Base-by-base conservation (phyloP, 2,888 invertebrate genomes). In the Eulithis prunata region DNA sequence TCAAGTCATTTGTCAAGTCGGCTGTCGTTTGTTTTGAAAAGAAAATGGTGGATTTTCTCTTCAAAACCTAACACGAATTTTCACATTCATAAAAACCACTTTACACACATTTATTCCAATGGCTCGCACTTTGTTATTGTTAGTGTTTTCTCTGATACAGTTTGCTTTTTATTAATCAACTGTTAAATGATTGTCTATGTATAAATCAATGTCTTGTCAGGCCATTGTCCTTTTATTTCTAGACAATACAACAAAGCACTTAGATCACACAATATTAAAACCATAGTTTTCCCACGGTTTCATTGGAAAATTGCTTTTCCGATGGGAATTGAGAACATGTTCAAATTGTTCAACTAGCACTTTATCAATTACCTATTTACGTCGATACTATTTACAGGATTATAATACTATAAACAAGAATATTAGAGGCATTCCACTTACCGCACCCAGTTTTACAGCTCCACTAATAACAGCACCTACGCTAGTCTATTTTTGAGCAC, bases 221-320 rank as follows among this genome's bases (percentile, higher is more conserved):
- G 10, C 46, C 8, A 60, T 60, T 60, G 60, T 54, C 54, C 46
- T n/a, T 52, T 49, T 59, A 49, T 58, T 47, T 47, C 46, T 13
- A 47, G 36, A 47, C 64, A 59, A 58, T 59, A 55, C 57, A 57
- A 55, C 57, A 58, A 63, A 62, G 51, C 51, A 45, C 36, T 43
- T 28, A 41, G 4, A 47, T 28, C 32, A 41, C 32, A 45, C 51
- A 41, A 52, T 32, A 41, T 47, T 32, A 52, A 36, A 55, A 45
- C 46, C n/a, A 36, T 13, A 13, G 46, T 3, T 13, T 55, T 59
- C 64, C 32, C 64, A 64, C 64, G 58, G 64, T 64, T 64, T 57
- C 38, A 46, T 21, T 41, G 36, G 11, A 51, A 52, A 43, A 59
- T 52, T 59, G 1, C 12, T 43, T 54, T 64, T 59, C 64, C 58